These are phyloP conservation scores for Drosophila carrolli DNA, from an alignment of 1,140 invertebrate genomes.

Conservation along the genomic window DNA sequence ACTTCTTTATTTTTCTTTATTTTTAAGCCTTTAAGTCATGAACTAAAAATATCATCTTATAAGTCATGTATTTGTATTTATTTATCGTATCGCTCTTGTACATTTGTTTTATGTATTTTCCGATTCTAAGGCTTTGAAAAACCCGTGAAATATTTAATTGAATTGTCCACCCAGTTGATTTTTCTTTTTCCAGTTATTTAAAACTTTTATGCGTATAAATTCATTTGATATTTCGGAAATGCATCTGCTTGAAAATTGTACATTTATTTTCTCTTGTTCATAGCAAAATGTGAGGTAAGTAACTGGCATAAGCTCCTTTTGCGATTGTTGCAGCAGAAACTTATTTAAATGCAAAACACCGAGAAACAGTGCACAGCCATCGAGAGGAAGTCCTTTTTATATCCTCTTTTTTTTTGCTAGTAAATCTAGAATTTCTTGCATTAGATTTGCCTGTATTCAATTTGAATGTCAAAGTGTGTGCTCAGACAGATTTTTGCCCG, in stretches of 20 bases:
- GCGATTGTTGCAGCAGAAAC: conserved; percentile 27
- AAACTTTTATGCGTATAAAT: conserved; percentile 10
- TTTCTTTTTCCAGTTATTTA: conserved; percentile 13
- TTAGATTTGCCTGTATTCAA: conserved; percentile 38
- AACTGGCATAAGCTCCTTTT: conserved; percentile 39
- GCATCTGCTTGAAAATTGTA: background rate
- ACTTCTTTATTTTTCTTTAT: background rate
- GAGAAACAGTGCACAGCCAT: conserved; percentile 23
- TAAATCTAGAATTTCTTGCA: conserved; percentile 43
- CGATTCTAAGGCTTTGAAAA: background rate
- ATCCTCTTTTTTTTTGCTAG: conserved; percentile 18
- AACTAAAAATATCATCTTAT: background rate
- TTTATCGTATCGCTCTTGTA: conserved; percentile 13
- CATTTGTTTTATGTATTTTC: conserved; percentile 11
- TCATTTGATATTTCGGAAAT: conserved; percentile 4
- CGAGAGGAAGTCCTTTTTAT: conserved; percentile 12
- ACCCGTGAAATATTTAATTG: conserved; percentile 16
- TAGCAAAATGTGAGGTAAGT: conserved; percentile 43
- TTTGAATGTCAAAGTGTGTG: conserved; percentile 45
- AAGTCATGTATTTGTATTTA: conserved; percentile 6
- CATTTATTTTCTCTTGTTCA: conserved; percentile 9
- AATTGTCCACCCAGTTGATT: conserved; percentile 3
- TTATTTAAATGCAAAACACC: conserved; percentile 71
- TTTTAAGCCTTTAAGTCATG: conserved; percentile 2
- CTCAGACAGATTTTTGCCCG: conserved; percentile 28